Percentiles rank a stretch among this genome's conserved stretches.
Evolutionary conservation across 2,113 vertebrate species (phyloP).

Genomic region (Corythaeola cristata): DNA sequence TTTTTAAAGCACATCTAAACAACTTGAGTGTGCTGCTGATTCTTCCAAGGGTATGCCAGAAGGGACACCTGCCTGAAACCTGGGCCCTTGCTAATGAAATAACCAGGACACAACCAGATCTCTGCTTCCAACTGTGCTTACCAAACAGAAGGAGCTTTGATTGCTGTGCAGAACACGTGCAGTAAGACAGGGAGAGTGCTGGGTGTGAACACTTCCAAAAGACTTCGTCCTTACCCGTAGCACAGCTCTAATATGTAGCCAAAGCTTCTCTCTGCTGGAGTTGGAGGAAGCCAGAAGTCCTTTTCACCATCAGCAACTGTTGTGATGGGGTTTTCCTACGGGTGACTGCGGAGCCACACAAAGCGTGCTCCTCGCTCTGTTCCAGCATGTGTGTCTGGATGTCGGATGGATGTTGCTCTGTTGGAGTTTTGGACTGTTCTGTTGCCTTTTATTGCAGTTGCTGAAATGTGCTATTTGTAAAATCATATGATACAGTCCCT

Average conservation of each 20-base stretch:
- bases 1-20: background rate
- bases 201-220: background rate
- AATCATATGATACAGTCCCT: slow-evolving; percentile 61
- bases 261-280: background rate
- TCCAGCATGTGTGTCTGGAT: slow-evolving; percentile 35
- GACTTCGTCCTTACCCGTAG: background rate
- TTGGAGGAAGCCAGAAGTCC: background rate
- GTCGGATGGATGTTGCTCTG: slow-evolving; percentile 71
- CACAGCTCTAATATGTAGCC: background rate
- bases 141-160: slow-evolving; percentile 18
- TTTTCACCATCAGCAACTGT: slow-evolving; percentile 5
- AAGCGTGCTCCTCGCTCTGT: slow-evolving; percentile 20
- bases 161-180: background rate
- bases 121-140: background rate
- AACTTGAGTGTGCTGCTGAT: background rate
- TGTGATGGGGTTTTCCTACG: slow-evolving; percentile 16
- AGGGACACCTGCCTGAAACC: slow-evolving; percentile 49
- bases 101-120: background rate
- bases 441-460: slow-evolving; percentile 64
- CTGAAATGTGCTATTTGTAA: slow-evolving; percentile 47
- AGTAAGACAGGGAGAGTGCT: background rate
- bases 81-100: slow-evolving; percentile 38
- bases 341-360: slow-evolving; percentile 11
- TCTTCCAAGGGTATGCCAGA: slow-evolving; percentile 28
- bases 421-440: slow-evolving; percentile 69